Conservation (phyloP, 1,140 invertebrate species). For the Zaprionus tsacasi region DNA sequence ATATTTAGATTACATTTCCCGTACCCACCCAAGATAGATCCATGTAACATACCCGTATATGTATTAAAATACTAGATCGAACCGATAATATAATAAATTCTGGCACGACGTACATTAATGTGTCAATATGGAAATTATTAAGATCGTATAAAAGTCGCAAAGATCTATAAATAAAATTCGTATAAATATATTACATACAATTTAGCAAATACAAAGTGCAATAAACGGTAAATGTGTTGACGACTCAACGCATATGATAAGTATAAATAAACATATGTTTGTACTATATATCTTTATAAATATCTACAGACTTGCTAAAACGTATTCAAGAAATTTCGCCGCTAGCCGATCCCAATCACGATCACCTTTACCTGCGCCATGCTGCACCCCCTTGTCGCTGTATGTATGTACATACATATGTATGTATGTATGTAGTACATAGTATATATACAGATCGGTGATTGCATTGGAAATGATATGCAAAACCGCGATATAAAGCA, state of each 20-base stretch:
- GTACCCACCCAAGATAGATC: background rate
- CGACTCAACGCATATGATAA: constrained; percentile 10
- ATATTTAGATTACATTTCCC: background rate
- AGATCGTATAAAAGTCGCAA: constrained; percentile 39
- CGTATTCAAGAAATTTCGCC: constrained; percentile 11
- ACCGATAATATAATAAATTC: constrained; percentile 22
- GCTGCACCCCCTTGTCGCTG: background rate
- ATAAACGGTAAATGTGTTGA: constrained; percentile 65
- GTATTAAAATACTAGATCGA: background rate
- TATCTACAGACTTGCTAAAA: constrained; percentile 4
- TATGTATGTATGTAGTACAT: background rate
- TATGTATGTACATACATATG: background rate
- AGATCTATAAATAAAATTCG: constrained; percentile 41
- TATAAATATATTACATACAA: constrained; percentile 35
- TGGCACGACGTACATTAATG: constrained; percentile 48
- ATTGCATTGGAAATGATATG: constrained; percentile 79
- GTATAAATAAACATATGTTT: constrained; percentile 14
- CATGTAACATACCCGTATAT: background rate
- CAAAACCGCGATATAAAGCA: constrained; percentile 48
- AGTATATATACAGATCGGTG: constrained; percentile 13
- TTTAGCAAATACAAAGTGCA: constrained; percentile 57
- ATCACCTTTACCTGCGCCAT: constrained; percentile 27
- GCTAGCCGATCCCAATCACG: constrained; percentile 18
- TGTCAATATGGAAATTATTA: constrained; percentile 73
- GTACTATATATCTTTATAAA: background rate